phyloP scores from a whole-genome alignment of 2,888 invertebrate genomes.

The Drosophila leonis region DNA sequence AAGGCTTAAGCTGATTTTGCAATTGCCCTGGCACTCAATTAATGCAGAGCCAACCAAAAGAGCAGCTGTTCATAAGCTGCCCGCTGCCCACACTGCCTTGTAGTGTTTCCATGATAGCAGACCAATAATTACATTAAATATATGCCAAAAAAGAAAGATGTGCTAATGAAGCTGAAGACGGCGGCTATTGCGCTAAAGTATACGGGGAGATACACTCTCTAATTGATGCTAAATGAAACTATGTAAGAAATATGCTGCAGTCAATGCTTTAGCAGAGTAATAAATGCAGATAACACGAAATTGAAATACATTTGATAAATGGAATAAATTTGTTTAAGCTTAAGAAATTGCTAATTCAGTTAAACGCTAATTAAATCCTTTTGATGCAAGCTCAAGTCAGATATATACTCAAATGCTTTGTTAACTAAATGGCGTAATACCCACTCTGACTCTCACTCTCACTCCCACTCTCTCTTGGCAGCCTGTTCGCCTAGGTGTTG shows the following conservation, averaged over 20 bases:
- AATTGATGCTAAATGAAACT: neutral
- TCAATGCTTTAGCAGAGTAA: neutral
- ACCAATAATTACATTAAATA: constrained; percentile 51
- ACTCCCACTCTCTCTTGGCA: neutral
- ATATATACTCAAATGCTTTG: constrained; percentile 19
- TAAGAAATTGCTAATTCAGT: constrained; percentile 9
- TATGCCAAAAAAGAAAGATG: constrained; percentile 39
- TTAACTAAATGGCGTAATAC: constrained; percentile 30
- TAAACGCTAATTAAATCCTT: constrained; percentile 4
- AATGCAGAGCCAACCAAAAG: constrained; percentile 34
- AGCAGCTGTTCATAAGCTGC: neutral
- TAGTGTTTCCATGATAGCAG: constrained; percentile 35
- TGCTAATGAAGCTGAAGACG: constrained; percentile 26
- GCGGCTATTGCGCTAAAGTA: neutral
- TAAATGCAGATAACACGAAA: neutral
- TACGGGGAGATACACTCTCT: neutral
- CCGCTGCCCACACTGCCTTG: constrained; percentile 50
- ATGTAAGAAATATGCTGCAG: neutral
- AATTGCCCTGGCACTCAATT: constrained; percentile 62
- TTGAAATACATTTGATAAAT: constrained; percentile 3
- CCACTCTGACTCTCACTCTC: neutral
- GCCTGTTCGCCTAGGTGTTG: constrained; percentile 1
- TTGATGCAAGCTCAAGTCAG: neutral
- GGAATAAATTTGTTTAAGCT: constrained; percentile 6
- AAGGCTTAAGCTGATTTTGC: constrained; percentile 59